phyloP scores from a whole-genome alignment of 2,797 vertebrate genomes.

The Argya squamiceps region DNA sequence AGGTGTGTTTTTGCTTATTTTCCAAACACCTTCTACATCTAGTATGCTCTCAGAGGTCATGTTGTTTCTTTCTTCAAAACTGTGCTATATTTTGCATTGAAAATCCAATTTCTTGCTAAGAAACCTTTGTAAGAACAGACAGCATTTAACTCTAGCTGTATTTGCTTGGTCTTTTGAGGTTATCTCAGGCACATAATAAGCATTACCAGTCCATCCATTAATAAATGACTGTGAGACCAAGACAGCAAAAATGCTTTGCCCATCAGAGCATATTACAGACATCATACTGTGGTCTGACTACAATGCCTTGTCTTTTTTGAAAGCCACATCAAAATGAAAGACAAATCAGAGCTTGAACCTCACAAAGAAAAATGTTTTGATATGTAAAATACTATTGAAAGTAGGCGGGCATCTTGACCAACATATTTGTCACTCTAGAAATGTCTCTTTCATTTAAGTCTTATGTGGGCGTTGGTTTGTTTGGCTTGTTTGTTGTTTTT shows the following conservation, averaged over 20 bases:
- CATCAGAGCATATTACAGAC: conserved; percentile 31
- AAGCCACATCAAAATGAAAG: conserved; percentile 39
- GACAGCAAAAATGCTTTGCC: conserved; percentile 28
- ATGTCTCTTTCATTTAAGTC: background rate
- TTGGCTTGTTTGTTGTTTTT: background rate
- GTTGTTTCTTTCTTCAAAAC: conserved; percentile 38
- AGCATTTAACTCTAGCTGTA: background rate
- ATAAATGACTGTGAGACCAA: conserved; percentile 49
- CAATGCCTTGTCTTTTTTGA: background rate
- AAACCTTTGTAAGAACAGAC: conserved; percentile 26
- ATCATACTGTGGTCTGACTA: conserved; percentile 4
- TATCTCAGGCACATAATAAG: conserved; percentile 39
- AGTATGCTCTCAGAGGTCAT: background rate
- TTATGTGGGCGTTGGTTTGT: background rate
- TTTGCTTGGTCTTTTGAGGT: conserved; percentile 44
- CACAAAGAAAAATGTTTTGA: conserved; percentile 13
- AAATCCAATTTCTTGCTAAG: conserved; percentile 57
- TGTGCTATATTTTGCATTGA: conserved; percentile 29
- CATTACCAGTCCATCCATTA: conserved; percentile 54
- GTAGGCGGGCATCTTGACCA: background rate
- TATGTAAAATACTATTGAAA: conserved; percentile 31
- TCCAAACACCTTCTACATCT: background rate
- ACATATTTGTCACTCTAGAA: background rate
- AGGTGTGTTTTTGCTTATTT: background rate
- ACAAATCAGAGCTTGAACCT: conserved; percentile 34